Base-by-base conservation (phyloP, 1,140 invertebrate species). In the Drosophila punjabiensis region DNA sequence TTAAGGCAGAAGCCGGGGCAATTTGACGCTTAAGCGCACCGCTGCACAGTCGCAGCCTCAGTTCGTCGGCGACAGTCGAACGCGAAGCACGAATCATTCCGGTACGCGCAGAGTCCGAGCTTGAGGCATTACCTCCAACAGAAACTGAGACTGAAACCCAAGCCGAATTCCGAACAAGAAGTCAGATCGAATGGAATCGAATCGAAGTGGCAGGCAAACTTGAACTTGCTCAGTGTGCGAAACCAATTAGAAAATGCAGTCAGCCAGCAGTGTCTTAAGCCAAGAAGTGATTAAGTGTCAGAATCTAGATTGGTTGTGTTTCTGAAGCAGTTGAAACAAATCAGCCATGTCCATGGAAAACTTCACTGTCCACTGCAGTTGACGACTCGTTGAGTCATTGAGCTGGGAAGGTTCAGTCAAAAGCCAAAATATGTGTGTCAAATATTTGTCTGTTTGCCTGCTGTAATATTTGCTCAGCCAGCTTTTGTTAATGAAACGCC, bases 21-120 rank as follows among this genome's bases (percentile, higher is more conserved):
- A 91, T 92, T 92, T 92, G 84, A 91, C 79, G 91, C 91, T 91
- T 92, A 92, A 92, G 78, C 84, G 84, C 85, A 68, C 61, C 60
- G 84, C 65, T 82, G 82, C 71, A 81, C 65, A 75, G 79, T 63
- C 67, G 50, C 91, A 92, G 91, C 83, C 70, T 92, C 91, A 92
- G 91, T 92, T 85, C 74, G 65, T 75, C 82, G 87, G 71, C 84
- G 79, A 92, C 90, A 81, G 84, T 86, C 84, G 73, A 78, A 92
- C 81, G 84, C 71, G 91, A 81, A 91, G 65, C 91, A 92, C 76
- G 81, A 86, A 62, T 66, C 20, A 52, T 74, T 79, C 67, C 61
- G 76, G 52, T 74, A 81, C 73, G 82, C 81, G 58, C 48, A 30
- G 52, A 70, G 66, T 62, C 32, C 24, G 39, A 58, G 37, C 50